Percentiles rank a stretch among this genome's conserved stretches.
phyloP scores from a whole-genome alignment of 2,797 vertebrate genomes.

The Eutrigla gurnardus region DNA sequence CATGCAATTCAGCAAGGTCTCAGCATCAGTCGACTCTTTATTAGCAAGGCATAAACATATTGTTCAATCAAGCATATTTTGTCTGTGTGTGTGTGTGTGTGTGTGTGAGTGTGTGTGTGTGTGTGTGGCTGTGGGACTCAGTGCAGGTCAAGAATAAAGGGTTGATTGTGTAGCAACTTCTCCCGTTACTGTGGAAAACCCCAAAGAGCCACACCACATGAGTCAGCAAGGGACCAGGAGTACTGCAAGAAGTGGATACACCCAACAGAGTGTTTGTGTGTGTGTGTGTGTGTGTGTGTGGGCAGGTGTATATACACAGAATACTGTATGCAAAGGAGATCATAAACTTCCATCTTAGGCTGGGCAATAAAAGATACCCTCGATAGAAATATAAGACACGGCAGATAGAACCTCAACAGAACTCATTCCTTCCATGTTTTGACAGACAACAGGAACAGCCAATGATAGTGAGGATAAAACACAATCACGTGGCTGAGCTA shows the following conservation, averaged over 20 bases:
- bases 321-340: neutral
- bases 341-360: neutral
- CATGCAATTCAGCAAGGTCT: slow-evolving; percentile 31
- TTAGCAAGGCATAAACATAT: slow-evolving; percentile 44
- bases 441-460: no score
- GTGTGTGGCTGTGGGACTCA: slow-evolving; percentile 34
- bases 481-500: no score
- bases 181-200: slow-evolving; percentile 79
- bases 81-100: slow-evolving; percentile 14
- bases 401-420: no score
- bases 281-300: slow-evolving; percentile 9
- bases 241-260: slow-evolving; percentile 38
- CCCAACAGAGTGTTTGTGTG: neutral
- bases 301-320: slow-evolving; percentile 24
- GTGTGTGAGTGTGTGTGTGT: slow-evolving; percentile 29
- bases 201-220: slow-evolving; percentile 70
- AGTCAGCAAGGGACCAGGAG: slow-evolving; percentile 70
- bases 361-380: neutral
- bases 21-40: slow-evolving; percentile 55
- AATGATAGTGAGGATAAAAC: no score
- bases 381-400: no score
- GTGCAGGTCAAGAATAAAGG: slow-evolving; percentile 73
- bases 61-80: slow-evolving; percentile 53
- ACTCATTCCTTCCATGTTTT: no score
- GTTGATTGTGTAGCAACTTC: slow-evolving; percentile 71